Conservation (phyloP, 2,797 vertebrate genomes). For the Orientallactaga sibirica region DNA sequence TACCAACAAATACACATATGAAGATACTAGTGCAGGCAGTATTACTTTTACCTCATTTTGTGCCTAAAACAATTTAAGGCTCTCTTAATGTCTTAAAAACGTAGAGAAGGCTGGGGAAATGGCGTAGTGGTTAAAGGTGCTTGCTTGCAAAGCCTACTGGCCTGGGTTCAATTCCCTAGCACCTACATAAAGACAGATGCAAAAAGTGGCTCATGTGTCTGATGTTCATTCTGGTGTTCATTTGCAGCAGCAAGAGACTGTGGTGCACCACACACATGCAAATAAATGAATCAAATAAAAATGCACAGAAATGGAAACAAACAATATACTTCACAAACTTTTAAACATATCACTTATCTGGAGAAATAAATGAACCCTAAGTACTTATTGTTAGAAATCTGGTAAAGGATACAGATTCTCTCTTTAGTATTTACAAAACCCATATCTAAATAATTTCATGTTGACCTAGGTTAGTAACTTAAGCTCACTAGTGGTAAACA, state of each 20-base stretch:
- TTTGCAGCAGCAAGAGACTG: no score
- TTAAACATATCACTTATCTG: background rate
- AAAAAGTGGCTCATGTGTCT: no score
- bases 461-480: conserved; percentile 33
- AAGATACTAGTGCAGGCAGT: background rate
- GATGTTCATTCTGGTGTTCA: no score
- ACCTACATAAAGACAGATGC: no score
- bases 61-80: conserved; percentile 32
- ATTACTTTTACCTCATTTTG: background rate
- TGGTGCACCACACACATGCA: no score
- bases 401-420: background rate
- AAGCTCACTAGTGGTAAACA: conserved; percentile 24
- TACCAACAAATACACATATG: background rate
- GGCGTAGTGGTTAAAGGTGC: no score
- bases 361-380: conserved; percentile 62
- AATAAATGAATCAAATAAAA: no score
- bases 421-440: conserved; percentile 55
- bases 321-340: background rate
- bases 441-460: conserved; percentile 47
- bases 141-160: no score
- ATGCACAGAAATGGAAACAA: background rate
- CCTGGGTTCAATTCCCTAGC: no score
- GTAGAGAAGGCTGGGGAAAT: background rate
- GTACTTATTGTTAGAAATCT: conserved; percentile 36
- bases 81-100: conserved; percentile 12